Evolutionary conservation across 2,888 invertebrate species (phyloP).

Genomic region (Julus scanicus): DNA sequence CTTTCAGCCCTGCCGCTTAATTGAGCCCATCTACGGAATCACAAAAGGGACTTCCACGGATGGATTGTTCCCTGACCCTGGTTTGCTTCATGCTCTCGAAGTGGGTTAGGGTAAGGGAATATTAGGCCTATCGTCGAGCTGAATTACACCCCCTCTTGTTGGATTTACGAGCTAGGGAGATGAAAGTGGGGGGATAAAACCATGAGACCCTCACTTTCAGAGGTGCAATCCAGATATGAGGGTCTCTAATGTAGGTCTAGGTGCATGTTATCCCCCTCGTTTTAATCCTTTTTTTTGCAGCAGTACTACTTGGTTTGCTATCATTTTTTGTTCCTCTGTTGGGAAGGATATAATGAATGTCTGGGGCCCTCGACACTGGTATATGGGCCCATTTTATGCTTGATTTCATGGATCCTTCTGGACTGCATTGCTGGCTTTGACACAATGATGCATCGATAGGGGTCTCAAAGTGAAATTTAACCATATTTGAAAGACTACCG

Average conservation of each 20-base stretch:
- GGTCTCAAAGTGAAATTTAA: not conserved
- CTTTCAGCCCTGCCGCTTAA: conserved; percentile 2
- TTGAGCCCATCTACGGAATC: conserved; percentile 28
- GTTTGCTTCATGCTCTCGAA: not conserved
- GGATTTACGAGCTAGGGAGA: not conserved
- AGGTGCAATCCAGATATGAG: not conserved
- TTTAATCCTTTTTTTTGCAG: not conserved
- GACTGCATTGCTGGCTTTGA: not conserved
- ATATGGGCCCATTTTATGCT: not conserved
- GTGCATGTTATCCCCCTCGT: not conserved
- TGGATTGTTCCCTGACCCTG: not conserved
- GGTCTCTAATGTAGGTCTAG: not conserved
- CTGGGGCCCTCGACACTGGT: not conserved
- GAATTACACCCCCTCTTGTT: not conserved
- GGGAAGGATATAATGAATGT: not conserved
- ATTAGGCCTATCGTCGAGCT: not conserved
- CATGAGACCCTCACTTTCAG: not conserved
- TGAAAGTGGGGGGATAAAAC: not conserved
- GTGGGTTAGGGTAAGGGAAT: not conserved
- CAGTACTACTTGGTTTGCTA: not conserved
- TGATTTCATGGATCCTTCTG: not conserved
- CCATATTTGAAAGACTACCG: not conserved
- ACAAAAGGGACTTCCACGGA: not conserved
- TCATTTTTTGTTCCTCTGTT: not conserved
- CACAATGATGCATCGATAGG: not conserved